Conservation (phyloP, 2,113 vertebrate genomes). For the Apeltes quadracus region DNA sequence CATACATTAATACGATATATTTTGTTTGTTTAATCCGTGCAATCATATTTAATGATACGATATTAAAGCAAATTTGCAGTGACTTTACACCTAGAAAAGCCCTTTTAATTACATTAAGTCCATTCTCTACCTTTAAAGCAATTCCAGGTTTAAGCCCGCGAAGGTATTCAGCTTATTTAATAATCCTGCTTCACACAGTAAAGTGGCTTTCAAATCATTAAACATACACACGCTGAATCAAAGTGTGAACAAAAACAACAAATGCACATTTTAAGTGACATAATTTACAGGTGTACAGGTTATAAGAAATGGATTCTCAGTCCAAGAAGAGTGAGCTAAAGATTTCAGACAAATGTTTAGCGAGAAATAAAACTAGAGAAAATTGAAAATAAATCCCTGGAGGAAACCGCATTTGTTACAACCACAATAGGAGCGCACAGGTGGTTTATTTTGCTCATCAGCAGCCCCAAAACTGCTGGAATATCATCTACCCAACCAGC, state of each 20-base stretch:
- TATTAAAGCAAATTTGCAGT: background rate
- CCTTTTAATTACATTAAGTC: background rate
- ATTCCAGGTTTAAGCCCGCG: conserved; percentile 7
- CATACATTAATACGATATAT: background rate
- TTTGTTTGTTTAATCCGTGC: background rate
- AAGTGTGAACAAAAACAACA: background rate
- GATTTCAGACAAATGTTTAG: background rate
- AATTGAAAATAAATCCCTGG: conserved; percentile 29
- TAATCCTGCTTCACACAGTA: background rate
- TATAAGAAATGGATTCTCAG: background rate
- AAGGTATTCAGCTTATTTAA: conserved; percentile 8
- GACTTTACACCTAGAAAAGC: background rate
- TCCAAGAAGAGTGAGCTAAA: background rate
- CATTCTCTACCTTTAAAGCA: conserved; percentile 11
- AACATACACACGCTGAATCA: background rate
- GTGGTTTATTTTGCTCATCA: conserved; percentile 67
- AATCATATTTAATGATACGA: background rate
- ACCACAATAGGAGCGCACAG: conserved; percentile 32
- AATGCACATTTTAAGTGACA: background rate
- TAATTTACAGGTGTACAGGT: background rate
- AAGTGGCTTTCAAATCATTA: background rate
- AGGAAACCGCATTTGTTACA: conserved; percentile 18
- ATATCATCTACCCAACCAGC: conserved; percentile 32
- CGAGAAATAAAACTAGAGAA: conserved; percentile 2
- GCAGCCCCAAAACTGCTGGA: conserved; percentile 45